Evolutionary conservation across 2,888 invertebrate species (phyloP), one percentile per base, ranked within the genome.

Genomic region (Pandemis cinnamomeana): DNA sequence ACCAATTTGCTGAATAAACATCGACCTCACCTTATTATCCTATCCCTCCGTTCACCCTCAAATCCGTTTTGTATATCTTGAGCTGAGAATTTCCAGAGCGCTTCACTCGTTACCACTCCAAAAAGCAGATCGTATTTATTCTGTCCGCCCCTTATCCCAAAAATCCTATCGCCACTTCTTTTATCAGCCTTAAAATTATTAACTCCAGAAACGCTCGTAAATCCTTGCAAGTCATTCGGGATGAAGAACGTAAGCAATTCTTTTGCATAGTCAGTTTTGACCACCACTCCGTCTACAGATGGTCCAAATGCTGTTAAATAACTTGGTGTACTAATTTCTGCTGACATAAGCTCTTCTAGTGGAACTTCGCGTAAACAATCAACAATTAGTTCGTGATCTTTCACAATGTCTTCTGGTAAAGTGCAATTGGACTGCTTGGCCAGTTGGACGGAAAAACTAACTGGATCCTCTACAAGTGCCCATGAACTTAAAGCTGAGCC

Each of bases 221-320:
- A 94, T 63, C 95, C 95, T 89, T 96, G 95, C 76, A 96, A 92
- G 79, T 96, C 96, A 75, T 96, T 95, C 0, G 96, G 96, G 79
- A 95, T 95, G 85, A 97, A 96, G 84, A 96, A 97, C 7, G 97
- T 96, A 20, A 97, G 93, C 8, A 97, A 91, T 84, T 97, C 97
- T 87, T 97, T 97, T 68, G 97, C 97, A 84, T 97, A 97, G 87
- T 98, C 97, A 48, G 97, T 96, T 91, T 97, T 97, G 79, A 99
- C 98, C 75, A 99, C 98, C 71, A 99, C 98, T 69, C 98, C 98
- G 86, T 99, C 99, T 61, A 98, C 98, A 82, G 98, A 98, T 0
- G 99, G 99, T 0, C 99, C 99, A 83, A 99, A 99, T 0, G 98
- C 96, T 77, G 97, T 97, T 67, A 98, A 91, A 86, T 97, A 98